These are phyloP conservation scores for Brachyistius frenatus DNA, from an alignment of 2,113 vertebrate genomes.

Conservation along the genomic window DNA sequence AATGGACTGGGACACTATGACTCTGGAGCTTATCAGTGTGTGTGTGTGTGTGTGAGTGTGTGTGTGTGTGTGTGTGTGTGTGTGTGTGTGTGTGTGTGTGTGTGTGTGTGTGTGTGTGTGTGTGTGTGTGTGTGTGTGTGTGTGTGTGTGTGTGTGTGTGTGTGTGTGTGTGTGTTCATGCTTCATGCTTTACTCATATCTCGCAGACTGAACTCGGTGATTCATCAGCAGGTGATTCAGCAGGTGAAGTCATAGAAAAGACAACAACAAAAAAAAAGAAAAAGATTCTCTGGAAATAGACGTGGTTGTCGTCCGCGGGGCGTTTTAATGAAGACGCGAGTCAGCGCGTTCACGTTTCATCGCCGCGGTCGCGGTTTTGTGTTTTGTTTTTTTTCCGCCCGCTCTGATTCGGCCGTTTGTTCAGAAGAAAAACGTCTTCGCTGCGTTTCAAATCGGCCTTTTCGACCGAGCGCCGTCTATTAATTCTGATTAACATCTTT, in stretches of 20 bases:
- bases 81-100: conserved; percentile 4
- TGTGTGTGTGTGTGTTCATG: conserved; percentile 21
- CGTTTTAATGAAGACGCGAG: conserved; percentile 14
- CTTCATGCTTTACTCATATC: conserved; percentile 58
- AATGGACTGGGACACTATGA: conserved; percentile 59
- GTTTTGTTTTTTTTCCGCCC: too few relatives aligned
- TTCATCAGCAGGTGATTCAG: conserved; percentile 59
- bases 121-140: too few relatives aligned
- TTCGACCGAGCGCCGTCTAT: too few relatives aligned
- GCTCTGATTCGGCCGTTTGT: too few relatives aligned
- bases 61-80: background rate
- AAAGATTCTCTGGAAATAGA: conserved; percentile 24
- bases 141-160: background rate
- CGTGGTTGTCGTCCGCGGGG: background rate
- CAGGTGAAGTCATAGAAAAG: conserved; percentile 52
- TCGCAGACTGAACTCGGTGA: conserved; percentile 24
- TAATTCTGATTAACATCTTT: too few relatives aligned
- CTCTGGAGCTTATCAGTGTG: conserved; percentile 55
- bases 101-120: conserved; percentile 1
- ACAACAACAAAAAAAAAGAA: too few relatives aligned
- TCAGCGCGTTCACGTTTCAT: too few relatives aligned
- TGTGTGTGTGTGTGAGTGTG: conserved; percentile 18
- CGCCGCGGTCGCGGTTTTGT: too few relatives aligned
- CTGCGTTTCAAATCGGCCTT: too few relatives aligned
- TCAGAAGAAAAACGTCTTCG: too few relatives aligned